Conservation (phyloP, 2,797 vertebrate species). For the Falco cherrug region DNA sequence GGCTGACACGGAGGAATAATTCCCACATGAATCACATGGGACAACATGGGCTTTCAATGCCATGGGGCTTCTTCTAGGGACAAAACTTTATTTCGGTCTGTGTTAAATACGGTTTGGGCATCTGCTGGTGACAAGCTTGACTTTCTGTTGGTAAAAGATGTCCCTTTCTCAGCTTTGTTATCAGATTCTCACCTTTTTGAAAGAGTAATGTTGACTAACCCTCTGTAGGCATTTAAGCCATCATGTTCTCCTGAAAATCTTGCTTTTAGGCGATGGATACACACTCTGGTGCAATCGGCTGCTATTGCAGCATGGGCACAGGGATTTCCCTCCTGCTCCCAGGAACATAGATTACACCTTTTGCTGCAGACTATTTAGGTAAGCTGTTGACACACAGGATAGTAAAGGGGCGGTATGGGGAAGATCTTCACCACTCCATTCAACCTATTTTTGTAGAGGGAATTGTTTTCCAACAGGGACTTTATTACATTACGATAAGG, state of each 20-base stretch:
- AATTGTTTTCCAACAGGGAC: neutral
- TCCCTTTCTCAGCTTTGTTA: neutral
- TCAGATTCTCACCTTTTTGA: neutral
- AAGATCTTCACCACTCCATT: neutral
- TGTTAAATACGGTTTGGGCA: neutral
- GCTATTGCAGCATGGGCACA: neutral
- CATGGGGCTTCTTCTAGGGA: neutral
- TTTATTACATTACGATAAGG: neutral
- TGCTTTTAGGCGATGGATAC: neutral
- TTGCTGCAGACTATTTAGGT: neutral
- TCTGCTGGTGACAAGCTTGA: neutral
- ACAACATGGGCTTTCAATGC: neutral
- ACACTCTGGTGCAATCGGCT: accelerated
- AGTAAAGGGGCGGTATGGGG: neutral
- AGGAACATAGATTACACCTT: neutral
- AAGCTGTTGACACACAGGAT: neutral
- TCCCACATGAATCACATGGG: accelerated
- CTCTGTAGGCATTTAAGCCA: neutral
- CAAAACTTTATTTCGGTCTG: neutral
- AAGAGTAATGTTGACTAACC: neutral
- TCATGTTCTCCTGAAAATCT: neutral
- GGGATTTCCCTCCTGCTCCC: neutral
- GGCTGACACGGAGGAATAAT: neutral
- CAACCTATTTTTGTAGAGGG: neutral
- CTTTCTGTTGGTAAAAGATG: neutral